Base-by-base conservation (phyloP, 2,797 vertebrate genomes). In the Sebastes taczanowskii region DNA sequence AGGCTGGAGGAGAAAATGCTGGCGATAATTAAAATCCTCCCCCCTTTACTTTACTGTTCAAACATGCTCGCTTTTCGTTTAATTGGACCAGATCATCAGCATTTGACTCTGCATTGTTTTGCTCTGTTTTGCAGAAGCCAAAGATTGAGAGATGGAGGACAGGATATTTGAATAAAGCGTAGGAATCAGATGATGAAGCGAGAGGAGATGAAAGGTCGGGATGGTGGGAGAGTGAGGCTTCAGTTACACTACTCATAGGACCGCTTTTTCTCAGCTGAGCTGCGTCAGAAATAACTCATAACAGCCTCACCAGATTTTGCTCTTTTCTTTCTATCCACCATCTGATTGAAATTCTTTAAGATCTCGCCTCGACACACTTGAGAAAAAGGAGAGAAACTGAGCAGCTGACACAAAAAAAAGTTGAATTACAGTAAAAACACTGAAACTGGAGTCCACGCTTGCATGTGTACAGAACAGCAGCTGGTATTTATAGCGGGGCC, bases 401-500 rank as follows among this genome's bases (percentile, higher is more conserved):
- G 67, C 71, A 80, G 52, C 84, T 76, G 79, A 82, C 71, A 55
- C n/a, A 61, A 53, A 61, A 27, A 82, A 74, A 73, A 20, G 23
- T 56, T 84, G 67, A 84, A 86, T 91, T 84, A 84, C 55, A 62
- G 70, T 53, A 20, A 73, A 52, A 76, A 79, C 59, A 71, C n/a
- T 5, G 60, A 46, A 74, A 65, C 25, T 73, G 1, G 3, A 53
- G 67, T 80, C 64, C 63, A 52, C 64, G 38, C 34, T 76, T 73
- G 58, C 55, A 27, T 76, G 77, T 76, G 69, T 69, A 68, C 80
- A 61, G 71, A 91, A 62, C 79, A 66, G 56, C 77, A 83, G 83
- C 75, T 86, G 89, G 82, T 91, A 93, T 94, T 93, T 93, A 89
- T 90, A 93, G 92, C 63, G 32, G 73, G 87, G 86, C 74, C 86